Base-by-base conservation (phyloP, 2,888 invertebrate genomes). In the Dryobotodes eremita region DNA sequence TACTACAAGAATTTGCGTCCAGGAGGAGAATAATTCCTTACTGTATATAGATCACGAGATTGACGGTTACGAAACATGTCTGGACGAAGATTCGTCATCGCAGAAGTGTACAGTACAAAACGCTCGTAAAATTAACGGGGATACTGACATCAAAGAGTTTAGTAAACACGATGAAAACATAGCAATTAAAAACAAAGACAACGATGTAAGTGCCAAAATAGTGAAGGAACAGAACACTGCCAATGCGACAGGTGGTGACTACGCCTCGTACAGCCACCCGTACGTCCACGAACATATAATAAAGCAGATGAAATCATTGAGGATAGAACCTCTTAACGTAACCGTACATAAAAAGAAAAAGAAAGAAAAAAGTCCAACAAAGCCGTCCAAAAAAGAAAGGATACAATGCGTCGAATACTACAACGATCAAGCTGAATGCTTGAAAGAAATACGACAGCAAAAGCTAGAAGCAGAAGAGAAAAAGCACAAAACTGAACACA, bases 341-440 rank as follows among this genome's bases (percentile, higher is more conserved):
- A 96, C 96, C 65, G 91, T 96, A 79, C 90, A 89, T 26, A 92
- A 92, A 80, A 96, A 94, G 86, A 95, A 92, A 76, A 95, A 95
- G 20, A 82, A 82, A 86, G 81, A 82, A 88, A 92, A 93, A 84
- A 96, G 96, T 90, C 96, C 96, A 23, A 94, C 94, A 0, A 96
- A 96, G 84, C 94, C 95, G 91, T 94, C 95, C 92, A 96, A 95
- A 83, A 92, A 88, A 64, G 94, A 95, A 65, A 93, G 93, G 70
- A 91, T 93, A 83, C 91, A 93, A 88, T 96, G 95, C 86, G 95
- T 97, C 53, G 97, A 97, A 92, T 97, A 97, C 87, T 98, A 97
- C 92, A 98, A 97, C 92, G 98, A 97, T 85, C 97, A 97, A 92
- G 97, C 97, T 72, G 97, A 97, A 86, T 97, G 97, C 86, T 93